These are phyloP conservation scores for Dendrolimus pini DNA, from an alignment of 2,888 invertebrate genomes.

Conservation along the genomic window DNA sequence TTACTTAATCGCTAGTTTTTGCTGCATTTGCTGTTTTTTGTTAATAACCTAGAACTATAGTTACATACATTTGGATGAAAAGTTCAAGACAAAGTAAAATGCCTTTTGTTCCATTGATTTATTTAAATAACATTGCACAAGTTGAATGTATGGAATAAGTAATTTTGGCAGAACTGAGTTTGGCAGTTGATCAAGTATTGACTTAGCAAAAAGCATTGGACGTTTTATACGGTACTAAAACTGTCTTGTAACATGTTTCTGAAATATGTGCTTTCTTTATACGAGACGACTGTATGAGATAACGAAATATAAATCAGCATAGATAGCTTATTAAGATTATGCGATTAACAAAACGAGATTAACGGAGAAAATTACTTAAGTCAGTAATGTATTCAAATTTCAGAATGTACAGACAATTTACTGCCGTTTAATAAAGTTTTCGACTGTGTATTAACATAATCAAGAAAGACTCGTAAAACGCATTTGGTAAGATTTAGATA, in stretches of 20 bases:
- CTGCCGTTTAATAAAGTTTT: neutral
- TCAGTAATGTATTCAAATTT: neutral
- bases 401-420: neutral
- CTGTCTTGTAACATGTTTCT: neutral
- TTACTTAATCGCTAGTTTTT: too few species aligned
- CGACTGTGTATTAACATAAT: neutral
- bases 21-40: too few species aligned
- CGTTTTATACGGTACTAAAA: neutral
- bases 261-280: neutral
- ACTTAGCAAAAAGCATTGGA: constrained; percentile 16
- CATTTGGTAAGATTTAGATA: neutral
- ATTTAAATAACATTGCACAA: neutral
- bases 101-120: neutral
- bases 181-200: constrained; percentile 30
- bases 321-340: neutral
- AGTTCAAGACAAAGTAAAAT: too few species aligned
- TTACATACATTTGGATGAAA: too few species aligned
- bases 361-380: neutral
- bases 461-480: neutral
- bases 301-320: neutral
- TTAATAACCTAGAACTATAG: too few species aligned
- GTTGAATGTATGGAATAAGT: neutral
- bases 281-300: neutral
- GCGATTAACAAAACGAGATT: neutral
- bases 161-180: constrained; percentile 9